phyloP scores from a whole-genome alignment of 2,888 invertebrate species.

The Bibio marci region DNA sequence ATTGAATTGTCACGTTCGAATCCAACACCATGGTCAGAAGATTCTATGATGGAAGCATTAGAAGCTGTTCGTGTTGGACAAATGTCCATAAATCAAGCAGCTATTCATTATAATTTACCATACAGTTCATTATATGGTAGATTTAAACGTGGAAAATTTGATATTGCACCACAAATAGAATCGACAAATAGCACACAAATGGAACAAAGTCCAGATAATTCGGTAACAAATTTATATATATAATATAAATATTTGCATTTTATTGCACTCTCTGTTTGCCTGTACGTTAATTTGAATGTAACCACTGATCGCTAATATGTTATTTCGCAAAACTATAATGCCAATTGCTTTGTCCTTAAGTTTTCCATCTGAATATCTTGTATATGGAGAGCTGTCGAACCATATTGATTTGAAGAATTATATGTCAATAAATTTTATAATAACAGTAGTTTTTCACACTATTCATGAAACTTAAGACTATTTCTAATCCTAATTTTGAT shows the following conservation, averaged over 20 bases:
- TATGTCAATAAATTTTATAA: too few species aligned
- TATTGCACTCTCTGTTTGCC: not conserved
- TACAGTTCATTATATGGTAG: constrained; percentile 80
- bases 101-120: constrained; percentile 78
- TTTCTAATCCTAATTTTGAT: too few species aligned
- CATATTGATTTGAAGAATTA: too few species aligned
- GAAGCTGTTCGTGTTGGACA: constrained; percentile 82
- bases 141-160: constrained; percentile 75
- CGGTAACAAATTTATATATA: constrained; percentile 16
- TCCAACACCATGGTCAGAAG: constrained; percentile 90
- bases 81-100: constrained; percentile 87
- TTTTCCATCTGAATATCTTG: too few species aligned
- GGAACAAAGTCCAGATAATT: constrained; percentile 30
- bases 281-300: not conserved
- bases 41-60: constrained; percentile 78
- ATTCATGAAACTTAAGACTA: too few species aligned
- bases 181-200: constrained; percentile 15
- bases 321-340: too few species aligned
- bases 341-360: too few species aligned
- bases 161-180: constrained; percentile 22
- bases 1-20: constrained; percentile 76
- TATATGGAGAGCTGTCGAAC: too few species aligned
- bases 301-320: too few species aligned
- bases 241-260: not conserved
- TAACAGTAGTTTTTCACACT: too few species aligned